Evolutionary conservation across 2,113 vertebrate genomes (phyloP).

Genomic region (Gavia stellata): DNA sequence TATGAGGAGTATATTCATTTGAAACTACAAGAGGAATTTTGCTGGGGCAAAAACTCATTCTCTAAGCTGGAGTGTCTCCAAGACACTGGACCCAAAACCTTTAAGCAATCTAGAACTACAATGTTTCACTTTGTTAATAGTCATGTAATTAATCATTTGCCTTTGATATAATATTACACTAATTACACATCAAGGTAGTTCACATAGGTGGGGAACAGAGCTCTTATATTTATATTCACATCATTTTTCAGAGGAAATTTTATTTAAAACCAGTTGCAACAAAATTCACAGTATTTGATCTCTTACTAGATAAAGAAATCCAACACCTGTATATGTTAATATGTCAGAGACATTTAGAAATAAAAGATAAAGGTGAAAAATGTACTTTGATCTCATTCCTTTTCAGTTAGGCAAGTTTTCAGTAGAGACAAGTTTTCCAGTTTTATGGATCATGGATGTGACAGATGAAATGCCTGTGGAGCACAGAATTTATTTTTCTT

Average conservation of each 20-base stretch:
- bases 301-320: background rate
- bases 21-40: background rate
- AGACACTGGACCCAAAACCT: background rate
- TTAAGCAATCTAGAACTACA: background rate
- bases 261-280: background rate
- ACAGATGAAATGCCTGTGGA: slow-evolving; percentile 24
- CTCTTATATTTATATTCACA: background rate
- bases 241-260: background rate
- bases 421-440: background rate
- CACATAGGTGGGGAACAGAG: background rate
- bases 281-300: background rate
- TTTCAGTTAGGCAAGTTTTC: background rate
- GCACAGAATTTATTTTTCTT: slow-evolving; percentile 41
- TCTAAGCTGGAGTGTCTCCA: background rate
- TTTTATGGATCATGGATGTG: slow-evolving; percentile 27
- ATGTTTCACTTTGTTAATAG: background rate
- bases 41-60: background rate
- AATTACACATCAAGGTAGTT: background rate
- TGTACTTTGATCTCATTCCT: background rate
- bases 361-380: slow-evolving; percentile 11
- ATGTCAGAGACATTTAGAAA: background rate
- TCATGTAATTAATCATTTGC: background rate
- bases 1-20: background rate
- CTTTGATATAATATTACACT: background rate
- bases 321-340: background rate